Percentiles rank a stretch among this genome's conserved stretches.
Evolutionary conservation across 1,140 invertebrate genomes (phyloP).

Genomic region (Brachionus asplanchnoidis): DNA sequence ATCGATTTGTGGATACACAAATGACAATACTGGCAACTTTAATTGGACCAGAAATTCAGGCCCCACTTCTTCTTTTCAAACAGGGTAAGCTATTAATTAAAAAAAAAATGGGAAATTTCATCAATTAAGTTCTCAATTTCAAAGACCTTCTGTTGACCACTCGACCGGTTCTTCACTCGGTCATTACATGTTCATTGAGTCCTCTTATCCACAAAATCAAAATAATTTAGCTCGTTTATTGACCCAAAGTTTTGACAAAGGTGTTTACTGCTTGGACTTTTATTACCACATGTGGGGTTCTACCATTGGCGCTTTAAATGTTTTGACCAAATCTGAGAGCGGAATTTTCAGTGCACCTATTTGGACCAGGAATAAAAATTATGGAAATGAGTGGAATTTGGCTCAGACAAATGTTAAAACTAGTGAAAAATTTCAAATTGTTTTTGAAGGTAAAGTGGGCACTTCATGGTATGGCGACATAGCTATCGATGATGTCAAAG

Average conservation of each 20-base stretch:
- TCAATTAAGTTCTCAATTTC: not conserved
- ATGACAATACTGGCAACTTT: constrained; percentile 58
- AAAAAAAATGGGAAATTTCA: too few relatives aligned
- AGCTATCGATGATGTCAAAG: constrained; percentile 39
- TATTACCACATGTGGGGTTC: constrained; percentile 51
- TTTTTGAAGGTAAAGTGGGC: constrained; percentile 45
- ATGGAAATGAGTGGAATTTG: constrained; percentile 8
- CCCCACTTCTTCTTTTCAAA: constrained; percentile 59
- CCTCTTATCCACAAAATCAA: not conserved
- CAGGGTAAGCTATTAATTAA: constrained; percentile 60
- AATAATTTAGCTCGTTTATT: constrained; percentile 16
- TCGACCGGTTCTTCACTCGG: constrained; percentile 49
- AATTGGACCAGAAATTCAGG: constrained; percentile 68
- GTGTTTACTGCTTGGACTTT: not conserved
- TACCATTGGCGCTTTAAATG: not conserved
- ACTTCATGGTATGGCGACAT: constrained; percentile 47
- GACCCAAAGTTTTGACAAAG: constrained; percentile 7
- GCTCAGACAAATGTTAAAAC: constrained; percentile 45
- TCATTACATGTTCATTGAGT: constrained; percentile 53
- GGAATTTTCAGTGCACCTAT: not conserved
- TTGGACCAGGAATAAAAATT: constrained; percentile 39
- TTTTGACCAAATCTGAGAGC: not conserved
- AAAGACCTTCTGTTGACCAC: constrained; percentile 51
- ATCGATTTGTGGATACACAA: constrained; percentile 17
- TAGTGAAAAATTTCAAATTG: constrained; percentile 39